Base-by-base conservation (phyloP, 2,888 invertebrate genomes). In the Galerucella nymphaeae region DNA sequence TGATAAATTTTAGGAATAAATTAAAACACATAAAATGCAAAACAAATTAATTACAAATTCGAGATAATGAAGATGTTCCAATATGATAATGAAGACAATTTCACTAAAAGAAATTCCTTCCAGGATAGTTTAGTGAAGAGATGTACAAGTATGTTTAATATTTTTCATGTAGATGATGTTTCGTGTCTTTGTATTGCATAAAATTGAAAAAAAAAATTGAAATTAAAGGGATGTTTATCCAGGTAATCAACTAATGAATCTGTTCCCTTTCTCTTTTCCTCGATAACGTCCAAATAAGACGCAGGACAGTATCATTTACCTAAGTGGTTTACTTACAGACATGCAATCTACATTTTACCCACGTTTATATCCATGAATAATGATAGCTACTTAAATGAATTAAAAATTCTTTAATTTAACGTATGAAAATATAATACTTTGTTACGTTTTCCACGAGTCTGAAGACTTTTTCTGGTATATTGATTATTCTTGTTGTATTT, bases 1-100 rank as follows among this genome's bases (percentile, higher is more conserved):
- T 81, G 83, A 83, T 82, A 82, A 82, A 80, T 83, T 85, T 84
- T 83, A 84, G 83, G 84, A 83, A 85, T 76, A 76, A 74, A 74
- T 74, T 74, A 74, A 71, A 74, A 74, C 65, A 57, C 48, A 74
- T 63, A 71, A 61, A 74, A 74, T 71, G 59, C 71, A 65, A 67
- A 61, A 71, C 61, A 71, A n/a, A 59, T 58, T 68, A 67, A 73
- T 73, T 73, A 73, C 41, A 73, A 68, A 68, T 68, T 65, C 20
- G 18, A 71, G 73, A 74, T 68, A 74, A 71, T 64, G 53, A 50
- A 71, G 71, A 73, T 70, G 57, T 57, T 30, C 66, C 55, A 50
- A n/a, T 18, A 45, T 13, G 68, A 71, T 71, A 74, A 74, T 48
- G 63, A 55, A 55, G 20, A 23, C 57, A 64, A 58, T 63, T 30